A percentile compares a stretch with the other conserved stretches of the same genome.
phyloP scores from a whole-genome alignment of 2,888 invertebrate species.

The Amaurobius ferox region DNA sequence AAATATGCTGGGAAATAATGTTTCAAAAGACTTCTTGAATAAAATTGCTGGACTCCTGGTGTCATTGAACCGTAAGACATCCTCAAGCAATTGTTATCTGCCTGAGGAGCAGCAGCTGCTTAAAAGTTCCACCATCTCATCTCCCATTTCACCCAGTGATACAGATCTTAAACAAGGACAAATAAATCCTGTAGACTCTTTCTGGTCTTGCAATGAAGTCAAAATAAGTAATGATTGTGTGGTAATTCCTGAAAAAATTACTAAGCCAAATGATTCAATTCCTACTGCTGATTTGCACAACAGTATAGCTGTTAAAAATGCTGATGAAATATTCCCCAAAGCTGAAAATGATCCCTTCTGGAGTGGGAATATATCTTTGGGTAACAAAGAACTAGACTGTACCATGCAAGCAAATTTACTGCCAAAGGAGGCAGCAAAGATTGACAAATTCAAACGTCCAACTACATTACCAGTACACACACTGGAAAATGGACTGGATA shows the following conservation, averaged over 20 bases:
- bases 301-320: neutral
- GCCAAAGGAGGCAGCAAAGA: neutral
- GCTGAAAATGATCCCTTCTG: neutral
- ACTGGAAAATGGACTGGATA: constrained; percentile 8
- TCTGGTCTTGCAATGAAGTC: constrained; percentile 23
- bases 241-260: neutral
- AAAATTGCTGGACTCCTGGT: constrained; percentile 39
- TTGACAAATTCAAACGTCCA: constrained; percentile 56
- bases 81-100: constrained; percentile 36
- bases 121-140: constrained; percentile 40
- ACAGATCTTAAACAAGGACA: constrained; percentile 32
- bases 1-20: constrained; percentile 76
- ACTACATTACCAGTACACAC: constrained; percentile 41
- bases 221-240: constrained; percentile 29
- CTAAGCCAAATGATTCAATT: constrained; percentile 6
- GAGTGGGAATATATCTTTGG: constrained; percentile 23
- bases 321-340: constrained; percentile 21
- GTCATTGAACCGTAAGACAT: constrained; percentile 30
- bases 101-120: constrained; percentile 67
- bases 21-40: constrained; percentile 10
- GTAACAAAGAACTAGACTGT: neutral
- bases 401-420: neutral
- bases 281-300: neutral
- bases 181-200: constrained; percentile 46
- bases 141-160: constrained; percentile 47